phyloP scores from a whole-genome alignment of 2,888 invertebrate genomes.

The Eristalinus sepulchralis region DNA sequence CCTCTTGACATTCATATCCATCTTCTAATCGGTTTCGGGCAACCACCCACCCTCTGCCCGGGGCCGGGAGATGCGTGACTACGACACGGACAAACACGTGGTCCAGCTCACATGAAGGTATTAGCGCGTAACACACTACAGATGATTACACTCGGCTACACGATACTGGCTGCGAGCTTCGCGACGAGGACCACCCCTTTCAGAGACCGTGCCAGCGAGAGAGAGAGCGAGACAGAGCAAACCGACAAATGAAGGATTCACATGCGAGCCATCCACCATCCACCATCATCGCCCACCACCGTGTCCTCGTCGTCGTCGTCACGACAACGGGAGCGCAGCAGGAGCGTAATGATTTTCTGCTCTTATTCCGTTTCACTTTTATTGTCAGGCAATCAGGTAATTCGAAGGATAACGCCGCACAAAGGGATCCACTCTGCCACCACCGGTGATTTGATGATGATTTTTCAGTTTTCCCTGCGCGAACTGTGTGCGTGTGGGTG shows the following conservation, averaged over 20 bases:
- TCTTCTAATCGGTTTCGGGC: conserved; percentile 67
- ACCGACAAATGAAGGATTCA: conserved; percentile 64
- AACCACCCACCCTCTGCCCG: conserved; percentile 56
- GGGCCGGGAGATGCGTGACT: conserved; percentile 61
- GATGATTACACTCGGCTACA: conserved; percentile 77
- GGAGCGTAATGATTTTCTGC: conserved; percentile 63
- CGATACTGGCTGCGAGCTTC: conserved; percentile 19
- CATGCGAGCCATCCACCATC: conserved; percentile 42
- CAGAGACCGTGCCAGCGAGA: not conserved
- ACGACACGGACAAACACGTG: conserved; percentile 76
- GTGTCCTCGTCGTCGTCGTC: not conserved
- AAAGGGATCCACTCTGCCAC: conserved; percentile 35
- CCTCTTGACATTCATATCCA: conserved; percentile 70
- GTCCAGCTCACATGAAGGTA: conserved; percentile 81
- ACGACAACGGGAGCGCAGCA: not conserved
- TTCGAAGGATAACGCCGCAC: conserved; percentile 37
- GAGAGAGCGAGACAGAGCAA: not conserved
- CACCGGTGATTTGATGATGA: conserved; percentile 60
- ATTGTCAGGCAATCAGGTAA: conserved; percentile 70
- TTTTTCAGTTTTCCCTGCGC: conserved; percentile 41
- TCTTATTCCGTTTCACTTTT: conserved; percentile 61
- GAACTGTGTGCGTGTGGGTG: not conserved
- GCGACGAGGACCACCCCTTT: conserved; percentile 69
- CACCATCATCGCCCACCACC: not conserved
- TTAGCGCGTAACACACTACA: conserved; percentile 80